phyloP scores from a whole-genome alignment of 2,888 invertebrate species.

The Phortica okadai region DNA sequence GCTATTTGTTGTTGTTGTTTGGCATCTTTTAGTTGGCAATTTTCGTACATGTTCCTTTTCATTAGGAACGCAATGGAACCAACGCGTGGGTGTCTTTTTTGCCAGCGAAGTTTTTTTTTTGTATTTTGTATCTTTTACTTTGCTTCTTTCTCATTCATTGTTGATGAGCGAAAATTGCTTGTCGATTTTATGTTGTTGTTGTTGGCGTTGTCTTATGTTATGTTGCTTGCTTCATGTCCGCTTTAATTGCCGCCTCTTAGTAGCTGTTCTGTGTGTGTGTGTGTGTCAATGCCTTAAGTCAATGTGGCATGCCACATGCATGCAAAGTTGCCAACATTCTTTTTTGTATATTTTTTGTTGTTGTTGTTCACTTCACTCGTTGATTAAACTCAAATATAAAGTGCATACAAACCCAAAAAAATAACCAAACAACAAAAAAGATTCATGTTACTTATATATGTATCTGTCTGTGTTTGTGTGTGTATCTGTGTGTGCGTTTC shows the following conservation, averaged over 20 bases:
- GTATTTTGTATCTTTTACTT: neutral
- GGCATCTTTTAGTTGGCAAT: slow-evolving; percentile 24
- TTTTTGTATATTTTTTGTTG: neutral
- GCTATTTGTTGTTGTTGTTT: slow-evolving; percentile 34
- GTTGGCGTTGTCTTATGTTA: slow-evolving; percentile 1
- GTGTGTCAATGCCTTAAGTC: neutral
- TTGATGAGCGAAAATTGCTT: slow-evolving; percentile 22
- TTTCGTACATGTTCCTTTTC: slow-evolving; percentile 25
- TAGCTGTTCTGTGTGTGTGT: neutral
- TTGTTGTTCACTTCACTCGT: neutral
- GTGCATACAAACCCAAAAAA: neutral
- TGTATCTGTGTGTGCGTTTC: neutral
- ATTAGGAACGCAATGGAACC: neutral
- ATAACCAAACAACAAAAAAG: neutral
- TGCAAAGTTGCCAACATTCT: neutral
- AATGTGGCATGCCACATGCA: neutral
- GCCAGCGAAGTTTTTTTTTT: neutral
- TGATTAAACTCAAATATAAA: neutral
- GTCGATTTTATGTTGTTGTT: slow-evolving; percentile 14
- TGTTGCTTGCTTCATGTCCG: slow-evolving; percentile 4
- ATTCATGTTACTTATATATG: neutral
- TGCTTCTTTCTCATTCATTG: neutral
- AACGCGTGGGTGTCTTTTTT: slow-evolving; percentile 26
- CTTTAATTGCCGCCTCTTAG: slow-evolving; percentile 22
- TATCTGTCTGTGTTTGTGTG: neutral